phyloP scores from a whole-genome alignment of 2,888 invertebrate species.

The Diabrotica balteata region DNA sequence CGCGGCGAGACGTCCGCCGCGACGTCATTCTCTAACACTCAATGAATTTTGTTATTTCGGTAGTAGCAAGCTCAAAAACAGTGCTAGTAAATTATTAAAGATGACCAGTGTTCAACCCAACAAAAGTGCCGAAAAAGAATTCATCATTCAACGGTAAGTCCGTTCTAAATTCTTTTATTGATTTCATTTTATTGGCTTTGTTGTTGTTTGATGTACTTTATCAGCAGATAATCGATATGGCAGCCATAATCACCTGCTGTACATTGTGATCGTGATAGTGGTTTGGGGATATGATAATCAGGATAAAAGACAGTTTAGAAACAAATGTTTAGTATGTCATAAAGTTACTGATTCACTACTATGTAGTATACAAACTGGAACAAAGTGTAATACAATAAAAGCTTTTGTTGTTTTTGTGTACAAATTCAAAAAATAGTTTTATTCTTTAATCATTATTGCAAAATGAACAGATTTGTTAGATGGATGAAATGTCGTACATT shows the following conservation, averaged over 20 bases:
- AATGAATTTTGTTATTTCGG: constrained; percentile 16
- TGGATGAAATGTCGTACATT: no score
- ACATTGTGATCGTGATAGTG: neutral
- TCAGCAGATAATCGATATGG: constrained; percentile 32
- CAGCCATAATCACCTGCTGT: constrained; percentile 32
- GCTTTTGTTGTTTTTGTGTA: no score
- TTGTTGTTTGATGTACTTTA: constrained; percentile 17
- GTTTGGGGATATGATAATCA: no score
- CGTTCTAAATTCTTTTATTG: neutral
- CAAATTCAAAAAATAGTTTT: no score
- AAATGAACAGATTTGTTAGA: no score
- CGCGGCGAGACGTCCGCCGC: constrained; percentile 25
- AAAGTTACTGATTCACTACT: no score
- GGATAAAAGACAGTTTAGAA: no score
- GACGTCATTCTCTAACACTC: constrained; percentile 25
- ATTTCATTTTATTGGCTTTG: constrained; percentile 1
- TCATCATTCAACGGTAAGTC: constrained; percentile 43
- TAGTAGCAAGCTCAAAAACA: constrained; percentile 3
- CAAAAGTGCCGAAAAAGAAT: constrained; percentile 46
- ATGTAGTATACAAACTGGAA: no score
- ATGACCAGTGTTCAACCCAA: constrained; percentile 48
- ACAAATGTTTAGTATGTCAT: no score
- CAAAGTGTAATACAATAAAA: no score
- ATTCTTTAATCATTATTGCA: no score
- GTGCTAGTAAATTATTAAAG: constrained; percentile 18